phyloP scores from a whole-genome alignment of 2,797 vertebrate genomes.

The Leptatherina wallacei region DNA sequence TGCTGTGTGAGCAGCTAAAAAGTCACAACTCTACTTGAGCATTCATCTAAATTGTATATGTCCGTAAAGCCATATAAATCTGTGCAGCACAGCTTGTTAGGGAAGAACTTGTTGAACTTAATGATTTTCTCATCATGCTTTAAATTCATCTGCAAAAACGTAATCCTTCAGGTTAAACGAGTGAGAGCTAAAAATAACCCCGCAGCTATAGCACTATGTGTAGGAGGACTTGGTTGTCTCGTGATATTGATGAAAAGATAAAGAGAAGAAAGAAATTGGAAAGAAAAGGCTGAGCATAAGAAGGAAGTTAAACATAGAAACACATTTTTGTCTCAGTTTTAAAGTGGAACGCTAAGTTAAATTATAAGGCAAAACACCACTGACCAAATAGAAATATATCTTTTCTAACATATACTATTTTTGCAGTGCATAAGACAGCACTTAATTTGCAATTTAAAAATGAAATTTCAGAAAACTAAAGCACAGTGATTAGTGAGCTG shows the following conservation, averaged over 20 bases:
- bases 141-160: conserved; percentile 57
- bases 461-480: not conserved
- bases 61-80: not conserved
- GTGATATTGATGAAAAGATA: conserved; percentile 31
- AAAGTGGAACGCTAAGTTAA: not conserved
- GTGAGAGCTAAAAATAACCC: conserved; percentile 66
- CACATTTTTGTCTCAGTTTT: conserved; percentile 3
- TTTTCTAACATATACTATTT: not conserved
- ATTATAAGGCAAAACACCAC: not conserved
- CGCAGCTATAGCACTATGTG: conserved; percentile 37
- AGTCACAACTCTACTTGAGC: not conserved
- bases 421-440: not conserved
- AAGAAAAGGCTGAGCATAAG: not conserved
- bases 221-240: conserved; percentile 44
- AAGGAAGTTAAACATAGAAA: conserved; percentile 7
- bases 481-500: too few relatives aligned
- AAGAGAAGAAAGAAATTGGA: conserved; percentile 5
- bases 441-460: not conserved
- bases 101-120: conserved; percentile 26
- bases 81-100: not conserved
- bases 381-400: conserved; percentile 3
- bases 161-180: conserved; percentile 65
- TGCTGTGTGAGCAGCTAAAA: not conserved
- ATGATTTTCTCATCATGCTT: conserved; percentile 33
- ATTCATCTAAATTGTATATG: not conserved